Conservation (phyloP, 2,113 vertebrate species). For the Pleuronectes platessa region DNA sequence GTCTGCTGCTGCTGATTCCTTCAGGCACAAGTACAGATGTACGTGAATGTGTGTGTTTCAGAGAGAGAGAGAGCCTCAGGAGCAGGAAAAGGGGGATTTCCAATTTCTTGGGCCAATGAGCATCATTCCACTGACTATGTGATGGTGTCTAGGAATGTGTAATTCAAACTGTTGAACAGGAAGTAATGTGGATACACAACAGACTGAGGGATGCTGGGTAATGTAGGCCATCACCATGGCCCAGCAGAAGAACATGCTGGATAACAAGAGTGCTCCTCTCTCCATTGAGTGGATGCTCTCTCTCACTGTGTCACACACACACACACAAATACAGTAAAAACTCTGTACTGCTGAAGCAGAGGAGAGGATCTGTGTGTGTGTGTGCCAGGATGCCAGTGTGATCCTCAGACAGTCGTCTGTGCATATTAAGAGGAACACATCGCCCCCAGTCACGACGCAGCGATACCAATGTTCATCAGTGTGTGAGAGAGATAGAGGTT, state of each 20-base stretch:
- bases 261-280: conserved; percentile 22
- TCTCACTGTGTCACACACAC: conserved; percentile 13
- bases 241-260: conserved; percentile 40
- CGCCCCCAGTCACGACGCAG: conserved; percentile 77
- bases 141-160: conserved; percentile 74
- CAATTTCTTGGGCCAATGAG: conserved; percentile 66
- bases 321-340: conserved; percentile 8
- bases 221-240: conserved; percentile 62
- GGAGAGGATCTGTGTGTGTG: conserved; percentile 24
- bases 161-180: conserved; percentile 71
- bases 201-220: conserved; percentile 68
- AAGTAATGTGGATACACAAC: conserved; percentile 68
- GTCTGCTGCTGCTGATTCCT: conserved; percentile 29
- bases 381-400: conserved; percentile 52
- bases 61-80: conserved; percentile 12
- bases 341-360: conserved; percentile 31
- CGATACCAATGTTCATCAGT: conserved; percentile 55
- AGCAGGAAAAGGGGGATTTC: conserved; percentile 65
- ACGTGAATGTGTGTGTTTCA: conserved; percentile 35
- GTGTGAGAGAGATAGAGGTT: conserved; percentile 45
- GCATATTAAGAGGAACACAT: conserved; percentile 73
- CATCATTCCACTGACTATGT: conserved; percentile 58
- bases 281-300: conserved; percentile 38
- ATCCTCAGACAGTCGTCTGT: conserved; percentile 69
- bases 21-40: conserved; percentile 8